Conservation (phyloP, 2,113 vertebrate genomes). For the Catharus minimus region DNA sequence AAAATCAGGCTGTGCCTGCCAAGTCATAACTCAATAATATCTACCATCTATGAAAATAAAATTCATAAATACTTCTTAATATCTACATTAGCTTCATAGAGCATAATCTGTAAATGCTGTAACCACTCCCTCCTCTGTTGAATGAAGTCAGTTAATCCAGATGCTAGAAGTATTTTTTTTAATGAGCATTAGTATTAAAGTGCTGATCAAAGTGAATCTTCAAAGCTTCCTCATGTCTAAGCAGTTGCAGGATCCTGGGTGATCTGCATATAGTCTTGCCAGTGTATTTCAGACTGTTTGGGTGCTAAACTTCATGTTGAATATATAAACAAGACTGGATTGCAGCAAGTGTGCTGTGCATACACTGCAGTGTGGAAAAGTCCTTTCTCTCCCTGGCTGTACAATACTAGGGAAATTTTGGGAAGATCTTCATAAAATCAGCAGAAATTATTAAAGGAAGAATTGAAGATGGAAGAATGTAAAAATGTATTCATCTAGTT, state of each 20-base stretch:
- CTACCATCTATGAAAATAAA: conserved; percentile 44
- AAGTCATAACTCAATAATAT: conserved; percentile 51
- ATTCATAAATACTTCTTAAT: conserved; percentile 48
- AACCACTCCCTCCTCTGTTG: not conserved
- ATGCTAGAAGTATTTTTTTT: not conserved
- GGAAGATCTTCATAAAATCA: not conserved
- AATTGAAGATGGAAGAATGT: not conserved
- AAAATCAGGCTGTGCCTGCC: conserved; percentile 27
- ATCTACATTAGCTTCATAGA: conserved; percentile 10
- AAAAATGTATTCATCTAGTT: not conserved
- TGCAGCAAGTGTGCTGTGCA: not conserved
- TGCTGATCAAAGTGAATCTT: conserved; percentile 4
- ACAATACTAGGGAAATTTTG: not conserved
- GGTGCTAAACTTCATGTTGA: not conserved
- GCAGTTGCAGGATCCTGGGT: not conserved
- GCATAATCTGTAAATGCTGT: not conserved
- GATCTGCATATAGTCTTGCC: not conserved
- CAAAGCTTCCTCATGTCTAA: not conserved
- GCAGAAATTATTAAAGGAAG: not conserved
- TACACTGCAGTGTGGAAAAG: not conserved
- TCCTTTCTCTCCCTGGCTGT: not conserved
- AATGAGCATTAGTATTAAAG: not conserved
- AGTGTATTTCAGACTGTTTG: not conserved
- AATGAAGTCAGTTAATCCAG: not conserved
- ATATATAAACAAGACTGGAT: not conserved